Percentiles rank a stretch among this genome's conserved stretches.
These are phyloP conservation scores for Pediacus dermestoides DNA, from an alignment of 2,888 invertebrate genomes.

Conservation along the genomic window DNA sequence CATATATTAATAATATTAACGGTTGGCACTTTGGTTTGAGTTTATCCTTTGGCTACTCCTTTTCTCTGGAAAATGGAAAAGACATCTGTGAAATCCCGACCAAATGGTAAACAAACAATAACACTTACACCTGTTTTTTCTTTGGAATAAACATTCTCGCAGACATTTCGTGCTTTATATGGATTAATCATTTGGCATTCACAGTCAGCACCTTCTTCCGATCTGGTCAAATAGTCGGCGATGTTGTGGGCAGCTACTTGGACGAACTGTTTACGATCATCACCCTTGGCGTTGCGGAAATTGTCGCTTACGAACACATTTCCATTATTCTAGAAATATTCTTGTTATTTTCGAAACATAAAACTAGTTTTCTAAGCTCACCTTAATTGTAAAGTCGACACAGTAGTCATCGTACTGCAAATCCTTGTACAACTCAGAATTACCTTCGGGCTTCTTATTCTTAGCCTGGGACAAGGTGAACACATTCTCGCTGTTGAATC, in stretches of 20 bases:
- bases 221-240: conserved; percentile 45
- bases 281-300: conserved; percentile 54
- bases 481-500: conserved; percentile 59
- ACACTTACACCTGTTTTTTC: conserved; percentile 29
- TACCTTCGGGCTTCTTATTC: conserved; percentile 60
- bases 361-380: too few species aligned
- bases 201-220: conserved; percentile 51
- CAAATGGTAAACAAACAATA: conserved; percentile 1
- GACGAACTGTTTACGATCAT: conserved; percentile 60
- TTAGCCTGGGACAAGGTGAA: conserved; percentile 62
- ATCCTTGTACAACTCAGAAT: conserved; percentile 55
- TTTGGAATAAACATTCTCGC: conserved; percentile 35
- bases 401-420: conserved; percentile 62
- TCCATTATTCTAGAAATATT: conserved; percentile 57
- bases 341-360: too few species aligned
- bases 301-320: conserved; percentile 62
- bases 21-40: conserved; percentile 4
- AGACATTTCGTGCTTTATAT: conserved; percentile 37
- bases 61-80: conserved; percentile 34
- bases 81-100: conserved; percentile 6
- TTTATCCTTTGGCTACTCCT: conserved; percentile 26
- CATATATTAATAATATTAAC: conserved; percentile 8
- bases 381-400: conserved; percentile 61
- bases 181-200: conserved; percentile 37
- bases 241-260: conserved; percentile 54